phyloP scores from a whole-genome alignment of 2,113 vertebrate genomes.

The Acinonyx jubatus region DNA sequence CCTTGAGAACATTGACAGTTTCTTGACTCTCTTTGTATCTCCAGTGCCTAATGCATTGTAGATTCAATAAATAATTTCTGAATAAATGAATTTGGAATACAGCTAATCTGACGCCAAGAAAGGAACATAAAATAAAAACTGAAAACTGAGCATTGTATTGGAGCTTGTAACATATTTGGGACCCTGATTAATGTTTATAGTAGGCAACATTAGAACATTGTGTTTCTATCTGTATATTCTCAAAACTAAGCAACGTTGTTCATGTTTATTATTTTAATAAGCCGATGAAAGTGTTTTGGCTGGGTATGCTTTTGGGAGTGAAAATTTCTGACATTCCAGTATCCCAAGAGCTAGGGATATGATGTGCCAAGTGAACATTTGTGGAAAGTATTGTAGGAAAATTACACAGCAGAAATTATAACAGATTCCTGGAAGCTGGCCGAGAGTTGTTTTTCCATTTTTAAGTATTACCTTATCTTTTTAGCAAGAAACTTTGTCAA shows the following conservation, averaged over 20 bases:
- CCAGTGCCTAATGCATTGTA: neutral
- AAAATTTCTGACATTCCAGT: neutral
- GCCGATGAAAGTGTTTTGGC: neutral
- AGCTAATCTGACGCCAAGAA: neutral
- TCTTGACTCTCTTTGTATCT: neutral
- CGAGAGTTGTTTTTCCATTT: neutral
- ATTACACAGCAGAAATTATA: neutral
- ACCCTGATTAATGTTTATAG: neutral
- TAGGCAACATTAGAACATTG: neutral
- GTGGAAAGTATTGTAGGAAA: slow-evolving; percentile 4
- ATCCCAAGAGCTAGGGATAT: neutral
- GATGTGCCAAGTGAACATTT: neutral
- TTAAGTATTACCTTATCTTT: slow-evolving; percentile 38
- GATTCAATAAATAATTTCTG: neutral
- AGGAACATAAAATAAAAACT: neutral
- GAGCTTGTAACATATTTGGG: neutral
- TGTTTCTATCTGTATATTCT: neutral
- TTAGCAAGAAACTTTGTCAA: neutral
- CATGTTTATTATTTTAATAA: neutral
- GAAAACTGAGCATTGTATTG: neutral
- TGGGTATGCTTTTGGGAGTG: neutral
- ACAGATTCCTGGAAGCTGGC: neutral
- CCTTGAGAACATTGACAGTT: neutral
- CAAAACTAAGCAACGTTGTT: neutral
- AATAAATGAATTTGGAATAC: neutral